Conservation (phyloP, 2,113 vertebrate genomes). For the Ahaetulla prasina region DNA sequence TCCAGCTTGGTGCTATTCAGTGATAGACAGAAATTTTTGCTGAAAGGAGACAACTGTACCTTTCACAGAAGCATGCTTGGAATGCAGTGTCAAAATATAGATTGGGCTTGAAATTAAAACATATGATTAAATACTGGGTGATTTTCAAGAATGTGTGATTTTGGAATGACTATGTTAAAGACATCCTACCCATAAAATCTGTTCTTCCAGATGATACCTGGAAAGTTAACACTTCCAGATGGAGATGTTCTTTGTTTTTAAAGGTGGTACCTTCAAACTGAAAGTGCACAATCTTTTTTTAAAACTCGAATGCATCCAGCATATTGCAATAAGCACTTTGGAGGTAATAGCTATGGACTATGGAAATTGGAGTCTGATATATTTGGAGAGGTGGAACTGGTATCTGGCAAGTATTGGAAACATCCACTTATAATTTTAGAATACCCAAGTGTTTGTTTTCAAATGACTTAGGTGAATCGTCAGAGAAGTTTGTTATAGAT, state of each 20-base stretch:
- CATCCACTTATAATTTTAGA: not conserved
- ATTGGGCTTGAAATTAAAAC: not conserved
- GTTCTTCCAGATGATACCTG: not conserved
- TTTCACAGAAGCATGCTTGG: constrained; percentile 4
- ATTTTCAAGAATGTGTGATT: not conserved
- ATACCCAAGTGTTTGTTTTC: not conserved
- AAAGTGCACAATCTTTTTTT: not conserved
- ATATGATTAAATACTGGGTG: not conserved
- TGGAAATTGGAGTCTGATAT: not conserved
- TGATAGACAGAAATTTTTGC: not conserved
- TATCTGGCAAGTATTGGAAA: not conserved
- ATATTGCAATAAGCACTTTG: not conserved
- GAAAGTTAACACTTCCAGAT: not conserved
- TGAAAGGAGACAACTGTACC: not conserved
- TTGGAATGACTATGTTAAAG: not conserved
- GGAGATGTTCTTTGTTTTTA: not conserved
- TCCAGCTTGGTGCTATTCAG: not conserved
- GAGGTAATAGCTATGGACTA: not conserved
- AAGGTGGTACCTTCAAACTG: not conserved
- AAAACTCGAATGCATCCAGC: not conserved
- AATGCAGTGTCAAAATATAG: constrained; percentile 16
- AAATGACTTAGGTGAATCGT: not conserved
- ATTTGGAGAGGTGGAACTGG: not conserved
- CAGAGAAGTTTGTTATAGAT: not conserved
- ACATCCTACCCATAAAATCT: not conserved